phyloP scores from a whole-genome alignment of 2,113 vertebrate species.

The Ellobius talpinus region DNA sequence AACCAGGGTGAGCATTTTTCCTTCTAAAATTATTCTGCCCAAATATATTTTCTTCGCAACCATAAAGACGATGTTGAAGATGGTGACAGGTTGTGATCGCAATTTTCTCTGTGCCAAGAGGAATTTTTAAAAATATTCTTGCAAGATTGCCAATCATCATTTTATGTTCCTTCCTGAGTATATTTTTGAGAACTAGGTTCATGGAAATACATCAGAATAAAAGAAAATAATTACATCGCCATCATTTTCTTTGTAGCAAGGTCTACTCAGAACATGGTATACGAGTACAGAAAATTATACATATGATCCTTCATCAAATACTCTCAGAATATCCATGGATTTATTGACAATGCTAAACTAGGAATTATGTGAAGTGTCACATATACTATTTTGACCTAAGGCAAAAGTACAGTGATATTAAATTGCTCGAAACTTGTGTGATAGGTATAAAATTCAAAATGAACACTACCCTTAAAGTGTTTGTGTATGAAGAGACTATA shows the following conservation, averaged over 20 bases:
- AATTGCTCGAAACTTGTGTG: background rate
- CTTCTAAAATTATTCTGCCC: conserved; percentile 72
- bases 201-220: conserved; percentile 21
- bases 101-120: conserved; percentile 74
- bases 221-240: conserved; percentile 28
- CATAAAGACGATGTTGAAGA: conserved; percentile 69
- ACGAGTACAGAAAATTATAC: background rate
- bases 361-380: background rate
- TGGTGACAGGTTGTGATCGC: conserved; percentile 79
- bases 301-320: background rate
- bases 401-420: background rate
- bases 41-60: conserved; percentile 78
- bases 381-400: background rate
- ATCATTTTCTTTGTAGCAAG: conserved; percentile 28
- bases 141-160: conserved; percentile 65
- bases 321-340: background rate
- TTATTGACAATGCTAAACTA: background rate
- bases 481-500: background rate
- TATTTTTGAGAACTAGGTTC: conserved; percentile 52
- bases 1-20: conserved; percentile 63
- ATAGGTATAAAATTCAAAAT: background rate
- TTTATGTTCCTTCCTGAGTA: conserved; percentile 60
- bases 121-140: conserved; percentile 73
- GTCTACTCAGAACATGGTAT: conserved; percentile 1
- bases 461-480: background rate